Evolutionary conservation across 1,140 invertebrate genomes (phyloP).

Genomic region (Drosophila pachea): DNA sequence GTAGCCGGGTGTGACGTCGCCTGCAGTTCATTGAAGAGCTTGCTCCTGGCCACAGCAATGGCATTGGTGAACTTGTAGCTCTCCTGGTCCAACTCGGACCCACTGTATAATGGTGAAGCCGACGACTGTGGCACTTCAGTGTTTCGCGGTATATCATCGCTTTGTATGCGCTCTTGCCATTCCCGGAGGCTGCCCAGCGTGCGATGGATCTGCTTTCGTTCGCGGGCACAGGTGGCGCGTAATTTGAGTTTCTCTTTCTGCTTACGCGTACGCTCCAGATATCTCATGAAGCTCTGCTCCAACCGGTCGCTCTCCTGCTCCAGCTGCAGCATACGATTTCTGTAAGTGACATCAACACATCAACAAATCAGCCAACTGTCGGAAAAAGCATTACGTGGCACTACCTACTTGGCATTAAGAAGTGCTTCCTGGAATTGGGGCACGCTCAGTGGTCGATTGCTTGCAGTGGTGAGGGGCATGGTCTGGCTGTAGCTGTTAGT

Average conservation of each 20-base stretch:
- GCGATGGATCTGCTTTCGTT: constrained; percentile 41
- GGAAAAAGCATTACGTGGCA: background rate
- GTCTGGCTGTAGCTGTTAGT: constrained; percentile 31
- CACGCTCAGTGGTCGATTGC: background rate
- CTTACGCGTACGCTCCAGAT: constrained; percentile 54
- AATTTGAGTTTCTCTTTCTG: constrained; percentile 27
- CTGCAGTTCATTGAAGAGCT: constrained; percentile 37
- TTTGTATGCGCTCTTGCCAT: constrained; percentile 32
- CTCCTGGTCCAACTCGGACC: constrained; percentile 35
- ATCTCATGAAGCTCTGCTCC: constrained; percentile 63
- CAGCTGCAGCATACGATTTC: constrained; percentile 66
- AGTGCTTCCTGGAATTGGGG: constrained; percentile 54
- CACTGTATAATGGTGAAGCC: constrained; percentile 20
- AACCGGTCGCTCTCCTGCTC: constrained; percentile 72
- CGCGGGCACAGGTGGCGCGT: constrained; percentile 13
- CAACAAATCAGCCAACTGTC: background rate
- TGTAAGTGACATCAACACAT: constrained; percentile 16
- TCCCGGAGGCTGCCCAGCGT: constrained; percentile 34
- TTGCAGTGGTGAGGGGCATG: too few relatives aligned
- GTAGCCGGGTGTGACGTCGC: constrained; percentile 11
- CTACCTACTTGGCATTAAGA: constrained; percentile 52
- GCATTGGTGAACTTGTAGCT: constrained; percentile 63
- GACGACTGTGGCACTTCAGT: constrained; percentile 4
- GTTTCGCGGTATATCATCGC: constrained; percentile 12
- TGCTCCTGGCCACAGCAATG: constrained; percentile 46